Base-by-base conservation (phyloP, 1,140 invertebrate species). In the Cotesia glomerata region DNA sequence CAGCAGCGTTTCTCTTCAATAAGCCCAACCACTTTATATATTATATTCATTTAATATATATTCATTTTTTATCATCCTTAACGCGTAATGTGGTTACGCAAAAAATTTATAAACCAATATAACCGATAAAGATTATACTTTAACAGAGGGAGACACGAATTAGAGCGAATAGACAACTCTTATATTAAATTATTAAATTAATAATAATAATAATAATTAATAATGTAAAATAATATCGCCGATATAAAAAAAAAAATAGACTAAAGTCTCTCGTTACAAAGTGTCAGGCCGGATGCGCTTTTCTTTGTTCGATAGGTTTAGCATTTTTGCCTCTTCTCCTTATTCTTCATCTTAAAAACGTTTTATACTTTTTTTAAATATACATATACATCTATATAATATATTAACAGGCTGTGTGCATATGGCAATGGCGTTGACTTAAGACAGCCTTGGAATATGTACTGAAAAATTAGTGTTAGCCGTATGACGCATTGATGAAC, bases 51-150 rank as follows among this genome's bases (percentile, higher is more conserved):
- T 69, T 26, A 18, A 14, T 26, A 54, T 52, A 54, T 63, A 13
- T 51, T 59, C 9, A 26, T 58, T 75, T 62, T 81, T 79, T 76
- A 79, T 80, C 79, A 68, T 68, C 61, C 71, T 76, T 76, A 76
- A 75, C 77, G 73, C 75, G 70, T 81, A 79, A 80, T 76, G 73
- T 65, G 66, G 76, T 83, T 83, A 81, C 75, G 79, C 78, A 79
- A 81, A 81, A 80, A 82, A 79, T 63, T 18, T 18, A 39, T 8
- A 45, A 45, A 45, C 39, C 39, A 72, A 59, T 5, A 59, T 1
- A 1, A 9, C 5, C 52, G 34, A 62, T 62, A 62, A 35, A 62
- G 4, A 39, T 62, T 62, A 35, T 32, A 13, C 9, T 26, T 34
- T 71, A 26, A 71, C 32, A 59, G 69, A 70, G 64, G 66, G 51